phyloP scores from a whole-genome alignment of 1,140 invertebrate species.

The Heliconius nattereri region DNA sequence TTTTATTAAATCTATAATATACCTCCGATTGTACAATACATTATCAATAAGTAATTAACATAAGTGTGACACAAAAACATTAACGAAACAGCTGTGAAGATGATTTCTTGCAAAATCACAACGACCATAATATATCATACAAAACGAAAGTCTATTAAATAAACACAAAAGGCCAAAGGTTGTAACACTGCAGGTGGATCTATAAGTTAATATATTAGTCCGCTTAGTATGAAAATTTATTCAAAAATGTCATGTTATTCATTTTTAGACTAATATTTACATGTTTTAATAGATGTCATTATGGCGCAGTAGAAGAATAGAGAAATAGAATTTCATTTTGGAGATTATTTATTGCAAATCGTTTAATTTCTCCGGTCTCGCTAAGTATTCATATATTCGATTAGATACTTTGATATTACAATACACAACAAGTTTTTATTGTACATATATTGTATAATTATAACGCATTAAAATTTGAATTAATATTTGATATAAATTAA shows the following conservation, averaged over 20 bases:
- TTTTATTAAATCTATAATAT: no score
- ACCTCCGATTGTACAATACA: background rate
- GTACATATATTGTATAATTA: no score
- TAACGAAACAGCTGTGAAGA: background rate
- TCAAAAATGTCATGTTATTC: background rate
- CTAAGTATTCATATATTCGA: no score
- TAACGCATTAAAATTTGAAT: no score
- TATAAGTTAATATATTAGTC: background rate
- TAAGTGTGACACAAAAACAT: background rate
- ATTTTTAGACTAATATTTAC: background rate
- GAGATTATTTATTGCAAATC: no score
- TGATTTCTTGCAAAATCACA: background rate
- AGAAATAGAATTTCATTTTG: no score
- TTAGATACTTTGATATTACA: no score
- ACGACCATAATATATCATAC: background rate
- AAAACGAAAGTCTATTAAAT: constrained; percentile 3
- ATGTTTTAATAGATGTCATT: background rate
- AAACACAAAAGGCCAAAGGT: background rate
- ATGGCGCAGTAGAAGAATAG: no score
- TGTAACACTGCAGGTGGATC: background rate
- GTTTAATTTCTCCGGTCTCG: no score
- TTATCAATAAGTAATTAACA: background rate
- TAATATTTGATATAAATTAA: no score
- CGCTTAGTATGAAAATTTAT: constrained; percentile 1
- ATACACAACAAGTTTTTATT: no score